Evolutionary conservation across 2,113 vertebrate genomes (phyloP), one percentile per base, ranked within the genome.

Genomic region (Lampris incognitus): DNA sequence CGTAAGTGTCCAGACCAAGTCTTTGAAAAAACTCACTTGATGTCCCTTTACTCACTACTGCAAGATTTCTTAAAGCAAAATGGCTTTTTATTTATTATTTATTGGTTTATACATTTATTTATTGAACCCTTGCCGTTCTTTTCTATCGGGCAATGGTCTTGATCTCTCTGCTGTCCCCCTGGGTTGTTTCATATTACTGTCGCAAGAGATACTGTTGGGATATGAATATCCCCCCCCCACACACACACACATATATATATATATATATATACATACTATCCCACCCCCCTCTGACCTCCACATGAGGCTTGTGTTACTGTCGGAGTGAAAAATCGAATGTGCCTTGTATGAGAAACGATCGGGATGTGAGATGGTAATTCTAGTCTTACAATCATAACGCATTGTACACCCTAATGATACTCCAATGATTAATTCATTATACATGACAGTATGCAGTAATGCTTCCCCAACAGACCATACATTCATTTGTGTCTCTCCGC

Each of bases 1-100:
- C 98, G 98, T 99, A 95, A 99, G 98, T 96, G 1, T 4, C 58
- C 2, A 0, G 1, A 41, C 40, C 46, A 1, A 1, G n/a, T 60
- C 13, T 64, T 9, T 24, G 8, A 38, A 9, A 5, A 5, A 9
- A 10, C 24, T 52, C 9, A 9, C 36, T n/a, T 46, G 1, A 2
- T 44, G 8, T 41, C 40, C 42, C 44, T 36, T 37, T 6, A 4
- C 46, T 40, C 13, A 39, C 40, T 40, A 64, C 24, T 55, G 24
- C 52, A 1, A 59, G 37, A 2, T 59, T 59, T 9, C 40, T 8
- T 6, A 10, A 39, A 3, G 38, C 8, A 39, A 6, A 10, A 38
- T 39, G 8, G 7, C 57, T 58, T 69, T 51, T 4, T 61, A 2
- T 3, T 5, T 46, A 1, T 67, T 1, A 11, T 0, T 13, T 11